Evolutionary conservation across 2,797 vertebrate species (phyloP).

Genomic region (Cossypha polioptera): DNA sequence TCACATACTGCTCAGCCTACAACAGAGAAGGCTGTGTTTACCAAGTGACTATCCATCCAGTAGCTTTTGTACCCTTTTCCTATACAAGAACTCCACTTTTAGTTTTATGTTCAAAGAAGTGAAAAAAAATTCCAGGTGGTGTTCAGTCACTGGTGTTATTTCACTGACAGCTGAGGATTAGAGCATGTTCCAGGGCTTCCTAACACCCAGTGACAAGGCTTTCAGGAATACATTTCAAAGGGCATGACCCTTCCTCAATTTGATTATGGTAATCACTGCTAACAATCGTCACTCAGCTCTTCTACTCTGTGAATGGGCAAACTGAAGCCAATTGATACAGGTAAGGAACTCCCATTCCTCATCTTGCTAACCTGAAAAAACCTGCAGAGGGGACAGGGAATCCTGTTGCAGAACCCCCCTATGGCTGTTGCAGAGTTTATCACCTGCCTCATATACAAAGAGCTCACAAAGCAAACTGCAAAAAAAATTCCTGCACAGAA

Average conservation of each 20-base stretch:
- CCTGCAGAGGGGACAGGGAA: neutral
- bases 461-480: neutral
- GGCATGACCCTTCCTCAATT: neutral
- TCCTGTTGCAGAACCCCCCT: neutral
- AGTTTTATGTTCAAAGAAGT: neutral
- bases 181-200: neutral
- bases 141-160: neutral
- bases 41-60: neutral
- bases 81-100: neutral
- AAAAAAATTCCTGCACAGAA: fast-evolving
- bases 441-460: fast-evolving
- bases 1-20: neutral
- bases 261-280: neutral
- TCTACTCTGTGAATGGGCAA: neutral
- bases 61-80: neutral
- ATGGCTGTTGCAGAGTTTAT: neutral
- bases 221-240: neutral
- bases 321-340: neutral
- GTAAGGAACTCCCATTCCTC: neutral
- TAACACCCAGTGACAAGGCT: neutral
- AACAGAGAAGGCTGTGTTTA: neutral
- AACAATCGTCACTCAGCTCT: neutral
- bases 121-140: neutral
- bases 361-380: neutral
- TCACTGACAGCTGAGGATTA: neutral